Conservation (phyloP, 2,797 vertebrate genomes). For the Coregonus sp. region DNA sequence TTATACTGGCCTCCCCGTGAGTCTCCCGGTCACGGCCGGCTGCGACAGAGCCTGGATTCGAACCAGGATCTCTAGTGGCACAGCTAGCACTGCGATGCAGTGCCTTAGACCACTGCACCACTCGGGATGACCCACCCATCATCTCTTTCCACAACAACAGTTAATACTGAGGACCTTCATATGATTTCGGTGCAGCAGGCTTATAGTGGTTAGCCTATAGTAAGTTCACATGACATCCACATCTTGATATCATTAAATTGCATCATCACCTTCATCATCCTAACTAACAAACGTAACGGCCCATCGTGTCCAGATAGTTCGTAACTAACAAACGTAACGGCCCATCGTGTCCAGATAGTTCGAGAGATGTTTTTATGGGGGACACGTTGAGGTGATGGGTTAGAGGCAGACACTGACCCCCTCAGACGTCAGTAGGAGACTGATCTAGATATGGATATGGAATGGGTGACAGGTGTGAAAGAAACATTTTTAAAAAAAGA, state of each 20-base stretch:
- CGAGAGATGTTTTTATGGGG: not conserved
- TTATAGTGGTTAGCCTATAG: slow-evolving; percentile 28
- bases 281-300: not conserved
- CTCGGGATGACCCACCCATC: not conserved
- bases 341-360: too few species aligned
- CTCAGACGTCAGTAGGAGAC: not conserved
- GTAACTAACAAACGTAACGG: not conserved
- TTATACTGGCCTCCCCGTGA: too few species aligned
- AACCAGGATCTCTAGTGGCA: too few species aligned
- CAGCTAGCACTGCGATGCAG: too few species aligned
- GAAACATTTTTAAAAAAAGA: too few species aligned
- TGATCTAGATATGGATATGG: not conserved
- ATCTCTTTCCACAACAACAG: slow-evolving; percentile 20
- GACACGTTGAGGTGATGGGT: not conserved
- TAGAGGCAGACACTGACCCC: not conserved
- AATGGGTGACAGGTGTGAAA: not conserved
- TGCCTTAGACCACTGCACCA: too few species aligned
- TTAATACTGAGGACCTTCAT: slow-evolving; percentile 40
- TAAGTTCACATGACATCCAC: slow-evolving; percentile 35
- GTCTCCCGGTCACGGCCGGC: too few species aligned
- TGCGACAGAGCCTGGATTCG: too few species aligned
- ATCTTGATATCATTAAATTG: slow-evolving; percentile 27
- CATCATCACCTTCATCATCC: slow-evolving; percentile 7
- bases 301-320: too few species aligned
- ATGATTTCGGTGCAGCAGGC: slow-evolving; percentile 38